Base-by-base conservation (phyloP, 2,797 vertebrate species). In the Halcyon leucocephala region DNA sequence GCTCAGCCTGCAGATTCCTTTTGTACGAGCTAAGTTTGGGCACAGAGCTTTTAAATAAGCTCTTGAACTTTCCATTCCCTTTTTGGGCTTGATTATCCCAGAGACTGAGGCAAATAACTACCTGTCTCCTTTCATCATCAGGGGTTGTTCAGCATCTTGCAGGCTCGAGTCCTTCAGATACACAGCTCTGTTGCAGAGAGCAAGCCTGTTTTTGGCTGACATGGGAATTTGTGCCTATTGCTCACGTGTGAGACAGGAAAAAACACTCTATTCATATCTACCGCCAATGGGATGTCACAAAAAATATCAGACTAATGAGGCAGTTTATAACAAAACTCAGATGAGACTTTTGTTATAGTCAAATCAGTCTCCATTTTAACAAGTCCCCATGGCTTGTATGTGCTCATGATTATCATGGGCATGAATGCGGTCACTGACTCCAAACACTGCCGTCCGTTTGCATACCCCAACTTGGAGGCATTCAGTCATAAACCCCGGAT, bases 21-120 rank as follows among this genome's bases (percentile, higher is more conserved):
- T 93, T 94, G 90, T 74, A 57, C 78, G 52, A 96, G 86, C 95
- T 97, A 93, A 95, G 81, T 80, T 95, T 96, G 96, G 96, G 90
- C 91, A 94, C 86, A 52, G 88, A 94, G 85, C 65, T 86, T 81
- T 95, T 94, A 91, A 96, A 94, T 92, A 97, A 95, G 93, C 93
- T 93, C 66, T 89, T 95, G 82, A 96, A 95, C 70, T 97, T 97
- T 96, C 96, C 96, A 95, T 93, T 97, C 94, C 96, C 93, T 97
- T 97, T 97, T 95, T 90, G 90, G 94, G 92, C 61, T 94, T 65
- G 71, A 78, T 95, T 82, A 85, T 90, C 39, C 6, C 41, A 57
- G 83, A 89, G 78, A 73, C 90, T 71, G 64, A 93, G 28, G 71
- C 88, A 90, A 90, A 77, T 91, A 95, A 82, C 69, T 94, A 94